Percentiles rank a stretch among this genome's conserved stretches.
Evolutionary conservation across 2,888 invertebrate genomes (phyloP).

Genomic region (Dexiosoma caninum): DNA sequence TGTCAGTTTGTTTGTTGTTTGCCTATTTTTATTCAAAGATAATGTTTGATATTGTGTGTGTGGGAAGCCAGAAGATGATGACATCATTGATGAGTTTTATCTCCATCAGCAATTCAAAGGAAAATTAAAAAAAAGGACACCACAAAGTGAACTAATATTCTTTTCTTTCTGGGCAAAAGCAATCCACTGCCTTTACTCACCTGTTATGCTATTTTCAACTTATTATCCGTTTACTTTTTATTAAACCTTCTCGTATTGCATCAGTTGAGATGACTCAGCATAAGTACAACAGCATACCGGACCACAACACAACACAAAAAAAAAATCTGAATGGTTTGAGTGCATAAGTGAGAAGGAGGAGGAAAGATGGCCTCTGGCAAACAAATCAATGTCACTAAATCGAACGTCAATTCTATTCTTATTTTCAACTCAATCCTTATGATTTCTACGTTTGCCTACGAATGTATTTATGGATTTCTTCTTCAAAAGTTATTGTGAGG

Average conservation of each 20-base stretch:
- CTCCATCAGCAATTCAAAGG: constrained; percentile 31
- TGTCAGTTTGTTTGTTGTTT: constrained; percentile 1
- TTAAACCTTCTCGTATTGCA: constrained; percentile 41
- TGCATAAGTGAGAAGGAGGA: background rate
- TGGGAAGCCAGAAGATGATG: constrained; percentile 37
- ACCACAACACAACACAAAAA: background rate
- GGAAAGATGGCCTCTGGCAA: constrained; percentile 34
- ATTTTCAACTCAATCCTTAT: no score
- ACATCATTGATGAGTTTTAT: constrained; percentile 53
- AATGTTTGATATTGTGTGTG: constrained; percentile 10
- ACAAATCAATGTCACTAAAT: background rate
- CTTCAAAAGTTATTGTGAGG: constrained; percentile 10
- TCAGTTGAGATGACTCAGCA: constrained; percentile 43
- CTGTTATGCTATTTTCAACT: constrained; percentile 33
- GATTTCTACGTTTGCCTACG: no score
- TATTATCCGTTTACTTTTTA: constrained; percentile 44
- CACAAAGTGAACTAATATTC: constrained; percentile 46
- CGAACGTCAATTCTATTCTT: background rate
- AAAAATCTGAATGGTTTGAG: background rate
- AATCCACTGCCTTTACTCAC: constrained; percentile 16
- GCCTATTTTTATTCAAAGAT: background rate
- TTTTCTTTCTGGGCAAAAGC: background rate
- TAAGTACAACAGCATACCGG: background rate
- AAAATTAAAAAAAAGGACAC: constrained; percentile 26
- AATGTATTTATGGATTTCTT: constrained; percentile 28